Conservation (phyloP, 2,888 invertebrate species). For the Drosophila kanekoi region DNA sequence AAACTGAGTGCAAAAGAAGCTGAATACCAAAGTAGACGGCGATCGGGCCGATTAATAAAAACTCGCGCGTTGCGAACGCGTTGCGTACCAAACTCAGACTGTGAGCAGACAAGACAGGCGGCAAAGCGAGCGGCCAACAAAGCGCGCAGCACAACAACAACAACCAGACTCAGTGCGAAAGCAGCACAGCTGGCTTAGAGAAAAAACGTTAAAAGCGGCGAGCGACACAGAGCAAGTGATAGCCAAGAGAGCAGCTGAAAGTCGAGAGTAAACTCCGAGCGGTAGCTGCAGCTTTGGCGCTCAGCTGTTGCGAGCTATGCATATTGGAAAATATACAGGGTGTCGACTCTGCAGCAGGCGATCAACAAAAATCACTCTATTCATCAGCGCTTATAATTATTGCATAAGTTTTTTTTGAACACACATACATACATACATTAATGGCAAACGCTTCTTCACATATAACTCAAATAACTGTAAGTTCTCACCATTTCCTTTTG, state of each 20-base stretch:
- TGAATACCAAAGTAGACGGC: constrained; percentile 19
- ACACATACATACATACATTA: too few relatives aligned
- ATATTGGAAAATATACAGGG: constrained; percentile 22
- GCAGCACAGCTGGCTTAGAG: constrained; percentile 51
- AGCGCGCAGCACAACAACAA: constrained; percentile 31
- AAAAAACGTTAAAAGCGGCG: constrained; percentile 41
- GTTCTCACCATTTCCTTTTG: neutral
- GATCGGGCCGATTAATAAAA: constrained; percentile 29
- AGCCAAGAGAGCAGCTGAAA: neutral
- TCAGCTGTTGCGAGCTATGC: constrained; percentile 48
- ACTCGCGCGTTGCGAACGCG: constrained; percentile 75
- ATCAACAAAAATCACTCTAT: neutral
- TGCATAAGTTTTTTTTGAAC: too few relatives aligned
- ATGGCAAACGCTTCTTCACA: neutral
- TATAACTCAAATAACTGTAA: too few relatives aligned
- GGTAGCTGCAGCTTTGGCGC: constrained; percentile 11
- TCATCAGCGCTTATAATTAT: too few relatives aligned
- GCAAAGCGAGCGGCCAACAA: constrained; percentile 27
- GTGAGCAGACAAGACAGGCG: constrained; percentile 28
- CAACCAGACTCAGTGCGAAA: constrained; percentile 42
- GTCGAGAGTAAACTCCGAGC: constrained; percentile 11
- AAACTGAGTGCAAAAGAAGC: constrained; percentile 22
- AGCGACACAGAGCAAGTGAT: constrained; percentile 42
- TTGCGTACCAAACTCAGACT: constrained; percentile 71
- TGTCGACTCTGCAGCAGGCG: neutral